A percentile compares a stretch with the other conserved stretches of the same genome.
Conservation (phyloP, 2,113 vertebrate genomes). For the Chloebia gouldiae region DNA sequence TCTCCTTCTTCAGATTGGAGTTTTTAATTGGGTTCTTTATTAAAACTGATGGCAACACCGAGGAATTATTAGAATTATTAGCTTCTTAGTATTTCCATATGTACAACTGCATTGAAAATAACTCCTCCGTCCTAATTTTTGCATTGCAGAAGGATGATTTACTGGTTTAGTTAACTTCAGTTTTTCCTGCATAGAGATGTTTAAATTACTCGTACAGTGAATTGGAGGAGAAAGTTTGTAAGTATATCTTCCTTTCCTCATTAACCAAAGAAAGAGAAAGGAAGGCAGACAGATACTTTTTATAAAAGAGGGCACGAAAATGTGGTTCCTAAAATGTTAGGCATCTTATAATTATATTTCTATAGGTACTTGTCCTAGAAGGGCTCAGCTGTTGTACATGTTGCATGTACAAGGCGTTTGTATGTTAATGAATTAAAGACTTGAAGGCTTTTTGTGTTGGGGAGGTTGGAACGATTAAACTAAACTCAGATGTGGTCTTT, state of each 20-base stretch:
- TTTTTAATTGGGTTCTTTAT: not conserved
- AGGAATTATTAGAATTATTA: conserved; percentile 25
- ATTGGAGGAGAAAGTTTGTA: conserved; percentile 6
- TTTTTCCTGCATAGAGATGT: not conserved
- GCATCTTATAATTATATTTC: conserved; percentile 50
- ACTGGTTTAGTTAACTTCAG: not conserved
- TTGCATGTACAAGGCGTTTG: conserved; percentile 33
- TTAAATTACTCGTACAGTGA: not conserved
- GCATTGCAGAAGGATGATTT: not conserved
- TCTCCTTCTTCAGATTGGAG: not conserved
- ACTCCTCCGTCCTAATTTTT: not conserved
- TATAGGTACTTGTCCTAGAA: conserved; percentile 49
- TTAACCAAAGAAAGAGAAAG: conserved; percentile 14
- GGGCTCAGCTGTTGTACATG: conserved; percentile 54
- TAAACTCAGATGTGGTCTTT: not conserved
- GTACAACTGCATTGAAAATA: conserved; percentile 1
- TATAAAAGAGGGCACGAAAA: conserved; percentile 61
- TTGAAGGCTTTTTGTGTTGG: not conserved
- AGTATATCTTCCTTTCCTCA: conserved; percentile 47
- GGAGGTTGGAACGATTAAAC: not conserved
- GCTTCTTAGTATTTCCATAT: not conserved
- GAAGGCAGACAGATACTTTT: conserved; percentile 53
- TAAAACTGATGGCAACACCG: not conserved
- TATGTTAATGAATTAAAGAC: conserved; percentile 34
- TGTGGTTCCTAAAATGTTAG: conserved; percentile 65